Conservation (phyloP, 2,797 vertebrate genomes). For the Mycteria americana region DNA sequence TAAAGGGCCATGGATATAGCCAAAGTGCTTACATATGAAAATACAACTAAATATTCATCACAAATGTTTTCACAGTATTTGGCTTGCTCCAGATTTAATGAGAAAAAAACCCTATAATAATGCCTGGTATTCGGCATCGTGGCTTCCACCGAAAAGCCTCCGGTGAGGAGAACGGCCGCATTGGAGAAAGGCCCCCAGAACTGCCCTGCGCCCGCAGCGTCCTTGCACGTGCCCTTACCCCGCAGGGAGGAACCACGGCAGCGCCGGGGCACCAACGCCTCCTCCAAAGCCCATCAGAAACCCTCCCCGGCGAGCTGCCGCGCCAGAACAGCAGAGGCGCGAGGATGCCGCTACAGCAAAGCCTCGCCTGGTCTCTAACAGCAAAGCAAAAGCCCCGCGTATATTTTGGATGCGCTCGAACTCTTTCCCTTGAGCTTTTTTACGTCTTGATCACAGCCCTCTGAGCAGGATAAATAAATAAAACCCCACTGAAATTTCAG, state of each 20-base stretch:
- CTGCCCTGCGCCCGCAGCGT: rapidly evolving
- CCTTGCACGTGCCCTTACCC: rapidly evolving
- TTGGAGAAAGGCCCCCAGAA: not conserved
- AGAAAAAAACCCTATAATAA: rapidly evolving
- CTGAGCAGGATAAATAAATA: not conserved
- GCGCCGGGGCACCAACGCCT: not conserved
- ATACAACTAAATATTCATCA: not conserved
- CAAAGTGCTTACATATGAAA: not conserved
- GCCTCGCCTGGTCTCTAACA: not conserved
- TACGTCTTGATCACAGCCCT: not conserved
- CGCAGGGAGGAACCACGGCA: not conserved
- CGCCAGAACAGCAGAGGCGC: rapidly evolving
- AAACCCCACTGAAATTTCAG: not conserved
- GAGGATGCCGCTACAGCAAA: not conserved
- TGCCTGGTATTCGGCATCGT: rapidly evolving
- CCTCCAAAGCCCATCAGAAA: not conserved
- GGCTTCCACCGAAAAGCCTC: not conserved
- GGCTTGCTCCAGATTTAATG: not conserved
- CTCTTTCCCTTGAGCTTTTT: not conserved
- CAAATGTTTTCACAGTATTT: not conserved
- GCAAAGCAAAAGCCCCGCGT: not conserved
- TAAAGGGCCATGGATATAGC: not conserved
- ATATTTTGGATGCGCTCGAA: not conserved
- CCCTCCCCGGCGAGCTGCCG: rapidly evolving
- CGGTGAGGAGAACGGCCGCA: not conserved